Percentiles rank a stretch among this genome's conserved stretches.
phyloP scores from a whole-genome alignment of 2,888 invertebrate species.

The Callyntrura guangdongensis region DNA sequence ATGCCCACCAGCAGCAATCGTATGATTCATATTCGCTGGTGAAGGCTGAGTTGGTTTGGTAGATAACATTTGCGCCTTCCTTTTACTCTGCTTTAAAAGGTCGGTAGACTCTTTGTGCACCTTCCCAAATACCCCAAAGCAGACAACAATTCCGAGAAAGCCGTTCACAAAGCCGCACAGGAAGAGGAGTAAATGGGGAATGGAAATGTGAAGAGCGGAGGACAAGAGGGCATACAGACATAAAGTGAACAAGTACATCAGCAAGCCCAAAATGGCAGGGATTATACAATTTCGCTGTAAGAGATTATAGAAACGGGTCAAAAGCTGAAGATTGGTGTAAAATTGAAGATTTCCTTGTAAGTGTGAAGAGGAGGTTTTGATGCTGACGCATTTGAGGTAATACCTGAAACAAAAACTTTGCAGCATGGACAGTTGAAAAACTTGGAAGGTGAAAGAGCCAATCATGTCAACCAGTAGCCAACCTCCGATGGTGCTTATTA shows the following conservation, averaged over 20 bases:
- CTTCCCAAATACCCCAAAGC: conserved; percentile 28
- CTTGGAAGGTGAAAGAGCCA: conserved; percentile 12
- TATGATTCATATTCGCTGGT: not conserved
- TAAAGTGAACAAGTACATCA: not conserved
- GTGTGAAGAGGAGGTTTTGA: not conserved
- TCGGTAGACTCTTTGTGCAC: not conserved
- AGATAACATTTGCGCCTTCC: not conserved
- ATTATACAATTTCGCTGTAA: conserved; percentile 32
- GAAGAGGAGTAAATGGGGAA: not conserved
- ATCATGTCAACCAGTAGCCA: conserved; percentile 41
- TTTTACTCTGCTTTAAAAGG: not conserved
- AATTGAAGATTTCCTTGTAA: not conserved
- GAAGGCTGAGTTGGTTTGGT: too few relatives aligned
- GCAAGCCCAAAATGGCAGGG: not conserved
- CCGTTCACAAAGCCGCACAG: not conserved
- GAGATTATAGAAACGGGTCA: conserved; percentile 26
- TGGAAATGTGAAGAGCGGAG: not conserved
- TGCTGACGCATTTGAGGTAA: not conserved
- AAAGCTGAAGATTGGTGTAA: conserved; percentile 31
- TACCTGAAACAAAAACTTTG: conserved; percentile 19
- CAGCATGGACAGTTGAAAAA: conserved; percentile 29
- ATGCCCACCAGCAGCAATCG: not conserved
- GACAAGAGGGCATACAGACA: conserved; percentile 21
- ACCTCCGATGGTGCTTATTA: not conserved
- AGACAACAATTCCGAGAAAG: conserved; percentile 35